Evolutionary conservation across 2,888 invertebrate genomes (phyloP).

Genomic region (Coecobrya sp.): DNA sequence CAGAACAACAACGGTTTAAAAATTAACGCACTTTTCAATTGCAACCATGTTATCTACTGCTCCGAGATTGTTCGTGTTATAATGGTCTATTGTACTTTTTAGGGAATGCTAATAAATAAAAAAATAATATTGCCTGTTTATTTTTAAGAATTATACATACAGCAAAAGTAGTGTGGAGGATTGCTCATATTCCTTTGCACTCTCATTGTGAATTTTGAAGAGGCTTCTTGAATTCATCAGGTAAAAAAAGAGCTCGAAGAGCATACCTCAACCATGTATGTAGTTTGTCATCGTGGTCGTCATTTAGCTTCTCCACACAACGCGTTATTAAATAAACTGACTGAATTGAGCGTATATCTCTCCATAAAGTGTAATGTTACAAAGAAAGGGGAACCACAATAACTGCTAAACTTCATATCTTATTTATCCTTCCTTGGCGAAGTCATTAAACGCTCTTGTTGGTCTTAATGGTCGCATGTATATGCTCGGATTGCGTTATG

Average conservation of each 20-base stretch:
- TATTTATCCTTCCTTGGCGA: constrained; percentile 34
- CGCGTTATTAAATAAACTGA: constrained; percentile 25
- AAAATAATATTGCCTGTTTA: constrained; percentile 26
- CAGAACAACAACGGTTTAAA: not conserved
- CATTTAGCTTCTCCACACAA: constrained; percentile 10
- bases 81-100: constrained; percentile 52
- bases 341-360: not conserved
- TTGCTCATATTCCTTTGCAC: not conserved
- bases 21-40: constrained; percentile 58
- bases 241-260: not conserved
- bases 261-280: not conserved
- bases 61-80: constrained; percentile 33
- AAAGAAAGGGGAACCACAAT: not conserved
- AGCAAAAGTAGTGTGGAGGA: not conserved
- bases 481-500: constrained; percentile 42
- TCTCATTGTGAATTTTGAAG: constrained; percentile 30
- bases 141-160: constrained; percentile 35
- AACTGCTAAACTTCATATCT: constrained; percentile 53
- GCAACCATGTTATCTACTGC: not conserved
- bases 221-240: constrained; percentile 32
- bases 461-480: constrained; percentile 19
- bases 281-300: constrained; percentile 13
- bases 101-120: constrained; percentile 45
- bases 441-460: constrained; percentile 52
- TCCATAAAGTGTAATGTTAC: constrained; percentile 26